Evolutionary conservation across 2,888 invertebrate species (phyloP).

Genomic region (Gari tellinella): DNA sequence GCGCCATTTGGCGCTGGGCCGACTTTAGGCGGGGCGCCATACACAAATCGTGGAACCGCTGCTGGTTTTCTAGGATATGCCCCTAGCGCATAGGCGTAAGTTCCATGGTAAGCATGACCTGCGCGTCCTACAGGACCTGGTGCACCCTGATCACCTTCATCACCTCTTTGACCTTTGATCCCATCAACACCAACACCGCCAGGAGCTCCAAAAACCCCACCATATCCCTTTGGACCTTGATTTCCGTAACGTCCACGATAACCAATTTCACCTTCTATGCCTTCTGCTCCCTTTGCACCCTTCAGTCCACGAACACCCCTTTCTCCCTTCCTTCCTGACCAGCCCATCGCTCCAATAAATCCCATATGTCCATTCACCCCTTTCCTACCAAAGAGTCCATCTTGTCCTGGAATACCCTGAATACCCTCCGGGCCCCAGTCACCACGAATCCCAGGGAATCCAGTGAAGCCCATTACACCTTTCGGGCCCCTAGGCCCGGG

Average conservation of each 20-base stretch:
- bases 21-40: conserved; percentile 1
- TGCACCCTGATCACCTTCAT: conserved; percentile 29
- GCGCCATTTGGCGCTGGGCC: neutral
- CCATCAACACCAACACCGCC: conserved; percentile 45
- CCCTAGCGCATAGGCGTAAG: conserved; percentile 38
- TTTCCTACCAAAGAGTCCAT: conserved; percentile 46
- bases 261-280: conserved; percentile 43
- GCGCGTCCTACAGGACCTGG: conserved; percentile 36
- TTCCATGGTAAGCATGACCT: conserved; percentile 44
- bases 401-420: conserved; percentile 42
- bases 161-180: conserved; percentile 44
- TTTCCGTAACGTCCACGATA: conserved; percentile 41
- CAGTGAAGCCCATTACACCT: conserved; percentile 49
- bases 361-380: conserved; percentile 46
- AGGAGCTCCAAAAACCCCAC: conserved; percentile 34
- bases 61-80: conserved; percentile 42
- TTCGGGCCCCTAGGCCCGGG: conserved; percentile 38
- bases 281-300: conserved; percentile 33
- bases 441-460: conserved; percentile 46
- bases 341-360: conserved; percentile 48
- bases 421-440: conserved; percentile 46
- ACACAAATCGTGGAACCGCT: conserved; percentile 42
- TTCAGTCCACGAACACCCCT: conserved; percentile 27
- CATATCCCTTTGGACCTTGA: conserved; percentile 49
- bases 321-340: conserved; percentile 46